Evolutionary conservation across 2,797 vertebrate species (phyloP).

Genomic region (Darevskia mixta): DNA sequence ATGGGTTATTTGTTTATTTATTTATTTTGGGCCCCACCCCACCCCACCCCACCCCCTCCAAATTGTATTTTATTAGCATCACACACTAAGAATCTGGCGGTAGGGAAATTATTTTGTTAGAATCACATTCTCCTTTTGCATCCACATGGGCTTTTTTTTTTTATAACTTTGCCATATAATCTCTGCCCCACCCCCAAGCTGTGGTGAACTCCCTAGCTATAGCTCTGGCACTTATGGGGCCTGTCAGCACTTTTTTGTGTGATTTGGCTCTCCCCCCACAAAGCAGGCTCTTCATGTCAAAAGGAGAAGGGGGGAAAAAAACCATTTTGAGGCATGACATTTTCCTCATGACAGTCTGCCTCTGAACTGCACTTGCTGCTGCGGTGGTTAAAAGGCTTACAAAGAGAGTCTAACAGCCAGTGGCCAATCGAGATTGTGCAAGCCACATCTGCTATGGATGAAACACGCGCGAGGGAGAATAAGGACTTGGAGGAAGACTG

Average conservation of each 20-base stretch:
- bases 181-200: conserved; percentile 80
- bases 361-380: conserved; percentile 81
- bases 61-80: not conserved
- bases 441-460: conserved; percentile 83
- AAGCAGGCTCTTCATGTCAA: conserved; percentile 75
- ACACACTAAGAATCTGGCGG: not conserved
- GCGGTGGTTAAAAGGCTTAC: conserved; percentile 74
- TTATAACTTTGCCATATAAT: conserved; percentile 76
- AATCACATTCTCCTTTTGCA: conserved; percentile 31
- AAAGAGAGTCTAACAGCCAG: conserved; percentile 73
- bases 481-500: conserved; percentile 84
- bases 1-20: too few species aligned
- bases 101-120: not conserved
- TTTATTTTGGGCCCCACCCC: too few species aligned
- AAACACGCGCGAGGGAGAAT: conserved; percentile 86
- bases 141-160: conserved; percentile 79
- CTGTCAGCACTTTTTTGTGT: conserved; percentile 77
- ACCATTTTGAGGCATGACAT: conserved; percentile 84
- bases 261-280: not conserved
- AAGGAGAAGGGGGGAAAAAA: not conserved
- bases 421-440: conserved; percentile 75
- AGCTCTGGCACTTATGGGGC: conserved; percentile 68
- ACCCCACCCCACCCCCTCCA: too few species aligned
- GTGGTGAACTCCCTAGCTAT: conserved; percentile 68
- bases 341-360: conserved; percentile 87